Conservation (phyloP, 2,888 invertebrate genomes). For the Cyaniris semiargus region DNA sequence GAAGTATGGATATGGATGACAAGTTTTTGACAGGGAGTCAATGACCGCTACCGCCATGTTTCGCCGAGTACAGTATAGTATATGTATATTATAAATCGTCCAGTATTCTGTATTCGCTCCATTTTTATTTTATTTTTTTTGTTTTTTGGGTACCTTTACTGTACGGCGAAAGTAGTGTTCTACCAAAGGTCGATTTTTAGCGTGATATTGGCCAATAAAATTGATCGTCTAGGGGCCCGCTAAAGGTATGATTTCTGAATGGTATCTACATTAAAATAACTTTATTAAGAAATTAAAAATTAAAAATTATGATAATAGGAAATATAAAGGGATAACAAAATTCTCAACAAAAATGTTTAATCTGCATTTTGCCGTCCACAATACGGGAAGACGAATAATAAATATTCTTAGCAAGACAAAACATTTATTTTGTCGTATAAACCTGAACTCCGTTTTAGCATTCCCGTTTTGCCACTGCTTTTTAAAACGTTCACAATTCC, state of each 20-base stretch:
- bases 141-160: too few relatives aligned
- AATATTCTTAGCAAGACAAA: slow-evolving; percentile 43
- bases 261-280: background rate
- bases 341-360: slow-evolving; percentile 3
- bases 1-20: too few relatives aligned
- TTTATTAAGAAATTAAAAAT: background rate
- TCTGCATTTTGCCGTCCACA: slow-evolving; percentile 20
- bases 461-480: slow-evolving; percentile 37
- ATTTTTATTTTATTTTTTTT: too few relatives aligned
- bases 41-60: too few relatives aligned
- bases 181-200: too few relatives aligned
- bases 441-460: slow-evolving; percentile 53
- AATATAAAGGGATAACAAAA: background rate
- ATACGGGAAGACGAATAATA: slow-evolving; percentile 28
- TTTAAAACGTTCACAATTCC: slow-evolving; percentile 24
- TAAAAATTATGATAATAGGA: slow-evolving; percentile 4
- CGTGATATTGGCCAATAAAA: too few relatives aligned
- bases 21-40: too few relatives aligned
- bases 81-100: too few relatives aligned
- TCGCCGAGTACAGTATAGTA: too few relatives aligned
- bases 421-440: slow-evolving; percentile 56
- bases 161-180: too few relatives aligned
- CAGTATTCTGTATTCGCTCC: too few relatives aligned
- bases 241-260: background rate
- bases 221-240: too few relatives aligned